Base-by-base conservation (phyloP, 2,888 invertebrate genomes). In the Serrognathus titanus region DNA sequence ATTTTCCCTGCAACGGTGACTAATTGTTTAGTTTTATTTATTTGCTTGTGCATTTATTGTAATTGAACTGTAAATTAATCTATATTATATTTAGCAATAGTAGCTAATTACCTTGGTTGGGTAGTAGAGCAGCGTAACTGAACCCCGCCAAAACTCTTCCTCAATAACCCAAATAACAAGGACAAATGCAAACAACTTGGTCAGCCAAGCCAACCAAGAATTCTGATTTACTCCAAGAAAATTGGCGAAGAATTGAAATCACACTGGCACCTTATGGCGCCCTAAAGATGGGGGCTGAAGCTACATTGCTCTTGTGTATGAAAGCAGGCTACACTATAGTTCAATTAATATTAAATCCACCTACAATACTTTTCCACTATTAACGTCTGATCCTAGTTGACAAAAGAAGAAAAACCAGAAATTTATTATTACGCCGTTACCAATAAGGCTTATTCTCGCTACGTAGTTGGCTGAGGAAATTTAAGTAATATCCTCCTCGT, bases 391-490 rank as follows among this genome's bases (percentile, higher is more conserved):
- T 54, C 68, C 70, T 1, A 75, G 74, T 55, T 71, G 79, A 12
- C 74, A 4, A 78, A 77, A 48, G 79, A 78, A 60, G 81, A 81
- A 60, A 81, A 82, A 65, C 82, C 83, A 0, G 84, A 84, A 20
- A 20, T n/a, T 68, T 69, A 81, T 39, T 85, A 84, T 71, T 81
- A 81, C 64, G 79, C 81, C 13, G 72, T 82, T 60, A 82, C 85
- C 20, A 80, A 82, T 54, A 87, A 88, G 86, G 81, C 81, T 45
- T 82, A 82, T 48, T 84, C 85, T 45, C 83, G 92, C 62, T 90
- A 91, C 78, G 88, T 90, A 49, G 85, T 86, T 54, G 93, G 92
- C 53, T 84, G 88, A 58, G 89, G 86, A 40, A 85, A 85, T 71
- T 78, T 89, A 56, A 82, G 84, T 64, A 85, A 85, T 46, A 84